A percentile compares a stretch with the other conserved stretches of the same genome.
These are phyloP conservation scores for Carlito syrichta DNA, from an alignment of 2,113 vertebrate species.

Conservation along the genomic window DNA sequence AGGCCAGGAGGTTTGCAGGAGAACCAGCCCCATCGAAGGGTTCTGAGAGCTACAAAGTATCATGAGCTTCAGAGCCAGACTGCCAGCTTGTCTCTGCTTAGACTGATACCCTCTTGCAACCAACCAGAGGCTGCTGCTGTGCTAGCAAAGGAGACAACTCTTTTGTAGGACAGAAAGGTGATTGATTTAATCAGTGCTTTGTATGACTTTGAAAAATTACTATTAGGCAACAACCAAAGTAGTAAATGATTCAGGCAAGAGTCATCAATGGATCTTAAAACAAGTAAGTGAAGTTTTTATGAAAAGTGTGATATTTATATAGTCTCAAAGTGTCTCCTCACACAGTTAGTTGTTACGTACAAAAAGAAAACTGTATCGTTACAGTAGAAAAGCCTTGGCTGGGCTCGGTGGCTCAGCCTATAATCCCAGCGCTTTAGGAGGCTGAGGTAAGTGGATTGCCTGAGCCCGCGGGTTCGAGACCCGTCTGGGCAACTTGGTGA, in stretches of 20 bases:
- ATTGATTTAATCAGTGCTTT: not conserved
- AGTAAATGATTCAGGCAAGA: not conserved
- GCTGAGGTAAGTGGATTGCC: too few species aligned
- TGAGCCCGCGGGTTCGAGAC: too few species aligned
- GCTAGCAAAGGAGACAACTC: not conserved
- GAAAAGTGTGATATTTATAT: not conserved
- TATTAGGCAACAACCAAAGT: not conserved
- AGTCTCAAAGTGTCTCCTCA: not conserved
- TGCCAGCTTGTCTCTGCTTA: not conserved
- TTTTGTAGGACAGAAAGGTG: not conserved
- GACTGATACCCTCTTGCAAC: not conserved
- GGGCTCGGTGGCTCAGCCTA: too few species aligned
- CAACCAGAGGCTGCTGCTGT: not conserved
- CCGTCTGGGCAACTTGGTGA: too few species aligned
- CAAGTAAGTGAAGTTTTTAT: not conserved
- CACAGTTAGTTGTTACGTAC: not conserved
- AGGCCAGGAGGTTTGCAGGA: not conserved
- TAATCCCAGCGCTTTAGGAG: too few species aligned
- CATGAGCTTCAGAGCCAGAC: not conserved
- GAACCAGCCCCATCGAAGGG: not conserved
- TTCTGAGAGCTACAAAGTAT: not conserved
- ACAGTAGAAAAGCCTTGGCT: not conserved
- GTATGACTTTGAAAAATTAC: not conserved
- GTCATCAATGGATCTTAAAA: not conserved
- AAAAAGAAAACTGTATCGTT: not conserved